Conservation (phyloP, 2,797 vertebrate species). For the Protosalanx chinensis region DNA sequence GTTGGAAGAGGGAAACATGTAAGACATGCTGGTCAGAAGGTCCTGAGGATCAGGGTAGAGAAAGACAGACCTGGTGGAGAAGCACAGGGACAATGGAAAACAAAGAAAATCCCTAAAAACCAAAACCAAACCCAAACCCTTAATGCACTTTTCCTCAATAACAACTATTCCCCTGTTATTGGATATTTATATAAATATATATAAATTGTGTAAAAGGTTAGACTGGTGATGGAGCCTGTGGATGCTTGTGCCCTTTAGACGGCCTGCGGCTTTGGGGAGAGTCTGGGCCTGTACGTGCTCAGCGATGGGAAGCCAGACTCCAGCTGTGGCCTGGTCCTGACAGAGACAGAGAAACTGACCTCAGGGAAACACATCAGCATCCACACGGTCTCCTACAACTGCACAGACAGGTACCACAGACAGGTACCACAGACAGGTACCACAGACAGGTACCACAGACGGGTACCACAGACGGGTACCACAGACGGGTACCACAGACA, state of each 20-base stretch:
- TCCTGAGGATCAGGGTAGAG: too few relatives aligned
- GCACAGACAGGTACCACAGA: conserved; percentile 63
- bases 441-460: too few relatives aligned
- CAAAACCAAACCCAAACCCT: background rate
- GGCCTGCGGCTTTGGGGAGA: conserved; percentile 60
- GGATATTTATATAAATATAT: too few relatives aligned
- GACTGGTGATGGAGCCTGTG: background rate
- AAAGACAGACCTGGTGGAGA: too few relatives aligned
- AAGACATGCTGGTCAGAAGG: too few relatives aligned
- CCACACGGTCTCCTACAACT: conserved; percentile 73
- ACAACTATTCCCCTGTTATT: background rate
- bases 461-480: too few relatives aligned
- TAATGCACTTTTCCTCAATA: too few relatives aligned
- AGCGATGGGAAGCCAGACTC: conserved; percentile 78
- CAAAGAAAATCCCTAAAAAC: background rate
- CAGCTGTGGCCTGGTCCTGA: conserved; percentile 72
- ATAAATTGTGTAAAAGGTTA: too few relatives aligned
- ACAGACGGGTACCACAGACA: too few relatives aligned
- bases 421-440: too few relatives aligned
- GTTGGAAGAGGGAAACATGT: too few relatives aligned
- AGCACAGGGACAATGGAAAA: background rate
- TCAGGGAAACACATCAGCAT: conserved; percentile 59
- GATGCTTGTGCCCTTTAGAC: conserved; percentile 57
- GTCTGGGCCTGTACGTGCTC: conserved; percentile 75
- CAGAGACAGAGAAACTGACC: conserved; percentile 57